Evolutionary conservation across 2,113 vertebrate genomes (phyloP).

Genomic region (Cyrtonyx montezumae): DNA sequence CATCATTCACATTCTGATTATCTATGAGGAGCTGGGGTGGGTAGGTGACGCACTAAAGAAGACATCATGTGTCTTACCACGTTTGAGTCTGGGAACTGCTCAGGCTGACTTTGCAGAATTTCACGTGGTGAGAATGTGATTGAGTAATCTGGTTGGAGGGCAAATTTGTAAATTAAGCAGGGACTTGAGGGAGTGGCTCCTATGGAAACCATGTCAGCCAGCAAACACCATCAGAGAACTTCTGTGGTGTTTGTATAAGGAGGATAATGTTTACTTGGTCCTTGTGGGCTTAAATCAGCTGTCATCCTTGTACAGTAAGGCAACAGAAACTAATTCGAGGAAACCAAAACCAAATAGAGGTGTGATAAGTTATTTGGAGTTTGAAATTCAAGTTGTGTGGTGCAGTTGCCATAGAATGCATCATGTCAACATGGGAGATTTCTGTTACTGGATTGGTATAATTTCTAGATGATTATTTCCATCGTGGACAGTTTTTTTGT

Average conservation of each 20-base stretch:
- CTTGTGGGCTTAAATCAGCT: slow-evolving; percentile 22
- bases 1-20: slow-evolving; percentile 3
- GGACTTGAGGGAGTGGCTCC: slow-evolving; percentile 33
- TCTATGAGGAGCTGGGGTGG: neutral
- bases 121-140: slow-evolving; percentile 12
- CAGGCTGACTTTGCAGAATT: neutral
- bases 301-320: slow-evolving; percentile 10
- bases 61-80: neutral
- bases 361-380: neutral
- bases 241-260: slow-evolving; percentile 53
- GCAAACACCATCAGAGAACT: slow-evolving; percentile 51
- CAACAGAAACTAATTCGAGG: slow-evolving; percentile 38
- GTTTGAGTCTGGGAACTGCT: neutral
- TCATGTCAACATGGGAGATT: neutral
- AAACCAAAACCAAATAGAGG: neutral
- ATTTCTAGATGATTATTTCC: neutral
- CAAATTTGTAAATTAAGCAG: slow-evolving; percentile 62
- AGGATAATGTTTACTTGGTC: slow-evolving; percentile 52
- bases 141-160: slow-evolving; percentile 51
- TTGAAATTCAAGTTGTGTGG: neutral
- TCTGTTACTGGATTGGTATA: neutral
- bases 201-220: slow-evolving; percentile 18
- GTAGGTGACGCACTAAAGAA: neutral
- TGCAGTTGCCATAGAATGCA: neutral
- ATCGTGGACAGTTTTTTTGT: neutral